Conservation (phyloP, 2,888 invertebrate genomes). For the Folsomia candida region DNA sequence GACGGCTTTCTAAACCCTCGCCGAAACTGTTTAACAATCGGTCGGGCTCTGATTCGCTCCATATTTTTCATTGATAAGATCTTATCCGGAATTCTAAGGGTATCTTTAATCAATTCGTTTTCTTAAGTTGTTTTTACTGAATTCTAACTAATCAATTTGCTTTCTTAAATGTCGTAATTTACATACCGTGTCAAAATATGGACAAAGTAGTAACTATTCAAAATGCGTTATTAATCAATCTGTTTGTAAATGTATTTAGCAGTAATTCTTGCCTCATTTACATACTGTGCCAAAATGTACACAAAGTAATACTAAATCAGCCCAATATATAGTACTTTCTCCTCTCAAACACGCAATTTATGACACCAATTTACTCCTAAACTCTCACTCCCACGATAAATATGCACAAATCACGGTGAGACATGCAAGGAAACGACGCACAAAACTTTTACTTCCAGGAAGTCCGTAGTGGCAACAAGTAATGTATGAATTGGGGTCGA, state of each 20-base stretch:
- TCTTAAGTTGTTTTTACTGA: constrained; percentile 9
- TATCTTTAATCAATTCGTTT: background rate
- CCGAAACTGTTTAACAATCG: background rate
- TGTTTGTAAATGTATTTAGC: no score
- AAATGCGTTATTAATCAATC: no score
- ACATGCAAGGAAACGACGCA: background rate
- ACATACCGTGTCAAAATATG: no score
- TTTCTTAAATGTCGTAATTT: no score
- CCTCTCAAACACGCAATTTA: no score
- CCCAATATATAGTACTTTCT: no score
- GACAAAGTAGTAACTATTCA: no score
- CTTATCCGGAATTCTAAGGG: constrained; percentile 16
- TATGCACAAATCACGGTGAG: background rate
- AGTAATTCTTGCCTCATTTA: no score
- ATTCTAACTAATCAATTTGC: no score
- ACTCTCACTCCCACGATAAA: background rate
- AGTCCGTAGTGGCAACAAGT: background rate
- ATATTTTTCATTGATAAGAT: background rate
- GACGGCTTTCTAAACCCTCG: constrained; percentile 21
- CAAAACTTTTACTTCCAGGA: background rate
- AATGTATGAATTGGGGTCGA: constrained; percentile 7
- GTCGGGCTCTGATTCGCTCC: background rate
- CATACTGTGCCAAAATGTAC: no score
- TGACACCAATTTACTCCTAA: no score
- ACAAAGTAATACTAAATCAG: no score